Evolutionary conservation across 2,113 vertebrate species (phyloP).

Genomic region (Paradoxurus hermaphroditus): DNA sequence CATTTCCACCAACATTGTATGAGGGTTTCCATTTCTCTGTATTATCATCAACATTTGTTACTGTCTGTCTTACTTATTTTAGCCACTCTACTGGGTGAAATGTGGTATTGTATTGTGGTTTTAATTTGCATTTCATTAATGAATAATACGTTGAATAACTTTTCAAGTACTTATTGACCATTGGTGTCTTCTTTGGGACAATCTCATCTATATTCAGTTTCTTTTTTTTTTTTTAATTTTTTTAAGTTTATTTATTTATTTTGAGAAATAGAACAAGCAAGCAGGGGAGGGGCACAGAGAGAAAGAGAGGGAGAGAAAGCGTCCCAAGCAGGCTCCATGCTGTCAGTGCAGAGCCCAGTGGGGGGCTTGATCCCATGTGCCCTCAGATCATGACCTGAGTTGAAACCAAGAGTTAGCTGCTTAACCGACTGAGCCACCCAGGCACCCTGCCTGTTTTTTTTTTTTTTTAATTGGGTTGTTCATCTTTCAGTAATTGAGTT

Average conservation of each 20-base stretch:
- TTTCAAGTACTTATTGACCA: background rate
- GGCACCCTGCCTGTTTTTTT: no score
- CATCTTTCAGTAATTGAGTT: background rate
- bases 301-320: no score
- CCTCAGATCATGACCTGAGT: no score
- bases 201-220: background rate
- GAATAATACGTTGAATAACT: background rate
- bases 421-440: no score
- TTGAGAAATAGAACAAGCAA: no score
- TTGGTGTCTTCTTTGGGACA: background rate
- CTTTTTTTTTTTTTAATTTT: background rate
- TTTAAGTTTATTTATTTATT: no score
- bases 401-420: no score
- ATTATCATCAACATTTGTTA: background rate
- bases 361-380: no score
- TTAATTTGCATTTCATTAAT: background rate
- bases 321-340: no score
- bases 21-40: background rate
- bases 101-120: background rate
- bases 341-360: no score
- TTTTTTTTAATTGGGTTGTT: background rate
- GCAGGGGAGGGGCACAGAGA: no score
- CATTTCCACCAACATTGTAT: background rate
- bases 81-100: background rate
- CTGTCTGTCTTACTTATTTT: background rate